A percentile compares a stretch with the other conserved stretches of the same genome.
These are phyloP conservation scores for Umimayanthus chanpuru DNA, from an alignment of 92 coral and sea anemone genomes.

Conservation along the genomic window DNA sequence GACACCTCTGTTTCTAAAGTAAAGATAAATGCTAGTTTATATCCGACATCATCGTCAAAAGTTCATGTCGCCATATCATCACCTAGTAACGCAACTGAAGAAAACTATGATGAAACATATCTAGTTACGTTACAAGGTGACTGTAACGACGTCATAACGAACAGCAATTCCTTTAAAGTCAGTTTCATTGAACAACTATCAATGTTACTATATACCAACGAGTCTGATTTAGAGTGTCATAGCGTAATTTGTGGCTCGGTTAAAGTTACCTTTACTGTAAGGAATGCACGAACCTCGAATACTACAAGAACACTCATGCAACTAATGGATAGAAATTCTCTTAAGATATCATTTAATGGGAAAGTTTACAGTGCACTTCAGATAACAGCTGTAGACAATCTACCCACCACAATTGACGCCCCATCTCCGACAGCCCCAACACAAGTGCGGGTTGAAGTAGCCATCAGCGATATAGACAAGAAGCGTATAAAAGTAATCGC, in stretches of 20 bases:
- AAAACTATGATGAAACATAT: constrained; percentile 43
- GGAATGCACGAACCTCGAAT: constrained; percentile 40
- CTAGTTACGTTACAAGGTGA: constrained; percentile 59
- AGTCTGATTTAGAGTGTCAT: constrained; percentile 51
- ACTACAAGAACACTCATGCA: constrained; percentile 47
- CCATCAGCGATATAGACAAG: constrained; percentile 2
- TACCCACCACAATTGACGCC: neutral
- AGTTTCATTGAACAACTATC: constrained; percentile 50
- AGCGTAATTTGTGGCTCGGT: constrained; percentile 72
- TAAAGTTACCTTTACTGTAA: constrained; percentile 58
- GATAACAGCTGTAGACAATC: constrained; percentile 14
- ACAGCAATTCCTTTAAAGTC: constrained; percentile 47
- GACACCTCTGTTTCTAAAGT: neutral
- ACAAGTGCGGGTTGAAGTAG: neutral
- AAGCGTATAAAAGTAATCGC: constrained; percentile 31
- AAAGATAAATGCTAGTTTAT: neutral
- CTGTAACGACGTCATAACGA: constrained; percentile 42
- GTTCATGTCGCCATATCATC: neutral
- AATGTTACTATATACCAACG: constrained; percentile 36
- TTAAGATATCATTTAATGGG: constrained; percentile 56
- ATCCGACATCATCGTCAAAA: neutral
- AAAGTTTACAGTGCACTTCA: constrained; percentile 56
- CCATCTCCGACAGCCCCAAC: constrained; percentile 19
- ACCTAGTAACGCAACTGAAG: constrained; percentile 5
- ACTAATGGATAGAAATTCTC: constrained; percentile 42